Evolutionary conservation across 1,140 invertebrate genomes (phyloP), one percentile per base, ranked within the genome.

Genomic region (Dendrolimus punctatus): DNA sequence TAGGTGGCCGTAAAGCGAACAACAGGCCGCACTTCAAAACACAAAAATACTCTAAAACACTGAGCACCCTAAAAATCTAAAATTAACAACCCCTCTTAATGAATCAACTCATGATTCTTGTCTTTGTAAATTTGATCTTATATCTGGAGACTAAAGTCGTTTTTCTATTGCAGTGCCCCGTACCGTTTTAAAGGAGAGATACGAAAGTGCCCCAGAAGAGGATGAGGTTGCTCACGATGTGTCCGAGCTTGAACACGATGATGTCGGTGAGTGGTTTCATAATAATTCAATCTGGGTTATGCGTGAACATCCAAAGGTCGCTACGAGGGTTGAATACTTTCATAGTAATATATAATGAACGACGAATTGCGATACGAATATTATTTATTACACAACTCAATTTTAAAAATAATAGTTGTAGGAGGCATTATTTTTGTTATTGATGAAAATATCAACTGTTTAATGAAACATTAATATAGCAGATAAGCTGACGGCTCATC

Each of bases 111-210:
- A 62, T 67, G 45, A 41, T 57, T 36, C 38, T 46, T 46, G 53
- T 53, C 47, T 43, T 38, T 37, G 23, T 23, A 66, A 59, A 64
- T 51, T 52, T 41, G 50, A 48, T 57, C 51, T 62, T 73, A 63
- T 55, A 7, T n/a, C 8, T 8, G 8, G 46, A 9, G 42, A 49
- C 55, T 71, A 73, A 72, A 65, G 67, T 68, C 46, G 36, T 55
- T 59, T 68, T 71, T 72, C 42, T 56, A 49, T 90, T 88, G 41
- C 85, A 96, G 95, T 96, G 53, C 95, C 95, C n/a, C 90, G 94
- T 60, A 93, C 92, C 74, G 95, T 97, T 44, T 84, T 97, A 8
- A 94, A 94, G 69, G 93, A 95, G 68, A 89, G 92, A 67, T 95
- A 93, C 73, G 93, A 95, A 71, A 92, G 92, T 46, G 89, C 91